These are phyloP conservation scores for Poeciliopsis gracilis DNA, from an alignment of 2,797 vertebrate species.

Conservation along the genomic window DNA sequence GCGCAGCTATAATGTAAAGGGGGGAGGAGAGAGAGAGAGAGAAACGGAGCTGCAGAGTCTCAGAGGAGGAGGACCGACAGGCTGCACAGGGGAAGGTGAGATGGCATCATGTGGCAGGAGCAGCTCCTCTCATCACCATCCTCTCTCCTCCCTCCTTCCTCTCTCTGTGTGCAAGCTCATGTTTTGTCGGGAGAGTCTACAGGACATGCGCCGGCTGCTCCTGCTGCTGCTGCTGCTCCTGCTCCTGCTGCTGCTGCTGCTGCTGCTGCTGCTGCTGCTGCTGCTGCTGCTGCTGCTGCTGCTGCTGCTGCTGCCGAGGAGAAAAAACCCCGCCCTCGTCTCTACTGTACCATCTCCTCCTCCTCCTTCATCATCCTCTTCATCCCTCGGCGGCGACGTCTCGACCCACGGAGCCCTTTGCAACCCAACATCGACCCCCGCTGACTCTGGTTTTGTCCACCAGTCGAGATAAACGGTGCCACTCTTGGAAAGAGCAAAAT, in stretches of 20 bases:
- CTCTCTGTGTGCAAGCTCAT: not conserved
- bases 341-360: conserved; percentile 48
- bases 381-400: conserved; percentile 66
- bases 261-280: conserved; percentile 58
- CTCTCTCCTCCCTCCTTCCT: conserved; percentile 34
- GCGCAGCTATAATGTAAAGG: not conserved
- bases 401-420: conserved; percentile 63
- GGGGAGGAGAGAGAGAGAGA: no score
- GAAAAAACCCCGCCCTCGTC: conserved; percentile 70
- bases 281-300: conserved; percentile 51
- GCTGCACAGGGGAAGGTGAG: conserved; percentile 39
- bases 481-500: conserved; percentile 38
- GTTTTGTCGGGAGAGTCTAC: conserved; percentile 29
- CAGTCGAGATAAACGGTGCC: conserved; percentile 30
- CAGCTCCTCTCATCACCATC: conserved; percentile 50
- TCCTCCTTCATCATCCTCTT: conserved; percentile 45
- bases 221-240: conserved; percentile 58
- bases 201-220: conserved; percentile 47
- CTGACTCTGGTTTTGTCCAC: conserved; percentile 9
- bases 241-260: conserved; percentile 58
- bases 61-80: conserved; percentile 22
- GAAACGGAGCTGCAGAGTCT: conserved; percentile 27
- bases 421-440: conserved; percentile 19
- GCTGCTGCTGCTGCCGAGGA: conserved; percentile 58
- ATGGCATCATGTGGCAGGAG: conserved; percentile 34